Evolutionary conservation across 2,888 invertebrate genomes (phyloP), one percentile per base, ranked within the genome.

Genomic region (Empis livida): DNA sequence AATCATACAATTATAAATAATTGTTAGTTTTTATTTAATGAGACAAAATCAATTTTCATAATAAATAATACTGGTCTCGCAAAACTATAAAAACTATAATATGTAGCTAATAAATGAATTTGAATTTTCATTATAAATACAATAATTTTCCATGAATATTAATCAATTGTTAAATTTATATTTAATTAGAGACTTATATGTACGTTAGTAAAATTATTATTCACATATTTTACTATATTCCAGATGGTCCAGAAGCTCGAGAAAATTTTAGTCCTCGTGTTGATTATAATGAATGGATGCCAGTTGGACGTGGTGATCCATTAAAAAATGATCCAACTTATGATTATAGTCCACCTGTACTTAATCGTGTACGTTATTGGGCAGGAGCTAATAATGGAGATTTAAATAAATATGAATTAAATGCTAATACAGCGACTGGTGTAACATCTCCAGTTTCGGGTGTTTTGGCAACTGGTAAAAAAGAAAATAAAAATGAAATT

Each of bases 261-360:
- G 55, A 55, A 47, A 45, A 53, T n/a, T 82, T 84, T 59, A 79
- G 81, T 1, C 86, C 85, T 1, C 77, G 84, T 13, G 79, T 86
- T 77, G 84, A 87, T 62, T 87, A 86, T 64, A 84, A 86, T 57
- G 85, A 86, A 65, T 88, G 87, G 88, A 84, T 82, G 53, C 88
- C 88, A 0, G 74, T 88, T 40, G 88, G 87, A 6, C 79, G 82
- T 47, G 86, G 87, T 0, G 86, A 88, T 65, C 87, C 87, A 0
- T 62, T 88, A 42, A 84, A 84, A 58, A 86, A 87, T 61, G 87
- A 88, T 61, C 88, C 88, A 10, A 88, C 88, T 1, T 87, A 82
- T 62, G 87, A 87, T 62, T 88, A 88, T 62, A 84, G 86, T 48
- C 88, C 88, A 1, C 88, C 88, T 1, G 81, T 84, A 3, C 66